Base-by-base conservation (phyloP, 2,113 vertebrate genomes). In the Macrotus californicus region DNA sequence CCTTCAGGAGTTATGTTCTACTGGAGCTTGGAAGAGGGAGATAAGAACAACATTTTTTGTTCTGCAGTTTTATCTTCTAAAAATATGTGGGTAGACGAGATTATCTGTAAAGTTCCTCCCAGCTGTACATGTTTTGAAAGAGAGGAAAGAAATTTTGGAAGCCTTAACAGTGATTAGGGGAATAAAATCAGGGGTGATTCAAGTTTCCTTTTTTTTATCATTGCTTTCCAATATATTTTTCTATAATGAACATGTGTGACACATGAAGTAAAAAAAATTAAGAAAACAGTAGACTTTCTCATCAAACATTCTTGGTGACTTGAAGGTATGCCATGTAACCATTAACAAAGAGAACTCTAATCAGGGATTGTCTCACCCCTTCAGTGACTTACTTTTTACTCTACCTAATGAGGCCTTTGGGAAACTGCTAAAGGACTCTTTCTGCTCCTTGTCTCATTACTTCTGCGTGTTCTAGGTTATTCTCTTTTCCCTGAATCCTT, bases 101-200 rank as follows among this genome's bases (percentile, higher is more conserved):
- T 75, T 73, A 72, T 76, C 80, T 52, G 1, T 43, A 18, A 67
- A 75, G 59, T 64, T 86, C 70, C 83, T 93, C 16, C 41, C 39
- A 93, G 52, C 46, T 81, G 24, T 39, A 39, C 52, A 7, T 41
- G 52, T 41, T 76, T 72, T 52, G 34, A 88, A 91, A 91, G 86
- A 73, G 21, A 64, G 18, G 26, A 86, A 50, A 89, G 73, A 70
- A 50, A 67, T 70, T 46, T 11, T 87, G 43, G 56, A 75, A 94
- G 50, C 34, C 18, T 95, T 94, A 72, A 61, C 54, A 43, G 41
- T 64, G 18, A 43, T 87, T 80, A 43, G 19, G 50, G 31, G 36
- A 94, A 31, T 83, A 96, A 87, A 94, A 88, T 54, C 36, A n/a
- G 43, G 41, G 54, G 59, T 90, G 70, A 72, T 92, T 75, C 79